Percentiles rank a stretch among this genome's conserved stretches.
Conservation (phyloP, 2,888 invertebrate species). For the Lithodes maja region DNA sequence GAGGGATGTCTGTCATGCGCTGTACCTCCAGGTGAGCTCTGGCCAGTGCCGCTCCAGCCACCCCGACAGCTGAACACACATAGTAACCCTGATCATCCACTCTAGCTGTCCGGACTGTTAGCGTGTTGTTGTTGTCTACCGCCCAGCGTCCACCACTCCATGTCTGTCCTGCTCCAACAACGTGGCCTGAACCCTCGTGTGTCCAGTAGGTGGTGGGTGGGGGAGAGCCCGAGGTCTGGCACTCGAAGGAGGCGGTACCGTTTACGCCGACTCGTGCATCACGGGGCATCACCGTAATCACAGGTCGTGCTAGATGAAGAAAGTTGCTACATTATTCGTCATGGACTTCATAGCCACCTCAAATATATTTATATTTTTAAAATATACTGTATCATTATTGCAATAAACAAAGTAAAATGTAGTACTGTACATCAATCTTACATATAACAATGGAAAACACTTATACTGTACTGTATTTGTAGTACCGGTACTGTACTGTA, state of each 20-base stretch:
- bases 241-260: conserved; percentile 67
- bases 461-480: too few relatives aligned
- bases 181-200: conserved; percentile 65
- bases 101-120: conserved; percentile 64
- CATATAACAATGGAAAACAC: too few relatives aligned
- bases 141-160: conserved; percentile 68
- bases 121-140: conserved; percentile 68
- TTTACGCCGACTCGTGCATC: conserved; percentile 68
- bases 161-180: conserved; percentile 69
- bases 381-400: too few relatives aligned
- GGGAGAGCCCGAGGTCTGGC: conserved; percentile 67
- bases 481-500: too few relatives aligned
- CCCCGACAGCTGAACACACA: conserved; percentile 95
- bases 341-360: too few relatives aligned
- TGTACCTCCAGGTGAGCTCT: conserved; percentile 88
- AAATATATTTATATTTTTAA: too few relatives aligned
- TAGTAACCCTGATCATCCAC: conserved; percentile 81
- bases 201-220: conserved; percentile 69
- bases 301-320: conserved; percentile 47
- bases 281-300: conserved; percentile 66
- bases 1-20: conserved; percentile 77
- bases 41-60: conserved; percentile 93
- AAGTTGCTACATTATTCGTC: too few relatives aligned
- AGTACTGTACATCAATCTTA: too few relatives aligned
- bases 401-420: too few relatives aligned